A percentile compares a stretch with the other conserved stretches of the same genome.
Conservation (phyloP, 2,888 invertebrate genomes). For the Drosophila kanekoi region DNA sequence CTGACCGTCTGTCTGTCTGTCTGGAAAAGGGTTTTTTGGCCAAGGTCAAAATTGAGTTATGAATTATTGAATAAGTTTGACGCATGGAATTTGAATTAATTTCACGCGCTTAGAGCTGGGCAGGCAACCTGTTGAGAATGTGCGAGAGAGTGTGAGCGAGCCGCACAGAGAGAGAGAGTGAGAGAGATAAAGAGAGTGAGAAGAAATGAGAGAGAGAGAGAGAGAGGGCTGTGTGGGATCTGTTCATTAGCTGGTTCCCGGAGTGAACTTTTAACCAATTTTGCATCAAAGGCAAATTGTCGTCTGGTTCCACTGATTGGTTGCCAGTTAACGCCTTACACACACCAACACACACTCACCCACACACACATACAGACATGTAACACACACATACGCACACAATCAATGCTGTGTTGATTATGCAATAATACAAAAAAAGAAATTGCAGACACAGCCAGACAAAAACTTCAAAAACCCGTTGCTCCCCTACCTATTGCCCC, state of each 20-base stretch:
- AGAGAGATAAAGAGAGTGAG: neutral
- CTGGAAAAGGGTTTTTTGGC: constrained; percentile 48
- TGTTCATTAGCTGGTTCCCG: constrained; percentile 48
- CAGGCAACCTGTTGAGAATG: constrained; percentile 30
- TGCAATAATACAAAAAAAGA: constrained; percentile 50
- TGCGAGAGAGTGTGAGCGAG: neutral
- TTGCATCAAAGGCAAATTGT: constrained; percentile 22
- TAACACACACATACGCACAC: constrained; percentile 17
- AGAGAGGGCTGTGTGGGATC: constrained; percentile 4
- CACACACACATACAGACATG: constrained; percentile 7
- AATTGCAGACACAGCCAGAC: constrained; percentile 45
- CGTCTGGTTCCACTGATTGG: constrained; percentile 51
- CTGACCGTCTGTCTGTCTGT: neutral
- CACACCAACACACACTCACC: constrained; percentile 8
- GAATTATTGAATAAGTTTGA: constrained; percentile 72
- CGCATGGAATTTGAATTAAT: constrained; percentile 61
- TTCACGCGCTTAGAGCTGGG: constrained; percentile 11
- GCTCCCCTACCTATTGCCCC: neutral
- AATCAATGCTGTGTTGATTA: constrained; percentile 66
- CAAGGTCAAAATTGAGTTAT: constrained; percentile 71
- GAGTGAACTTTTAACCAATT: neutral
- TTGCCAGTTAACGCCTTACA: constrained; percentile 43
- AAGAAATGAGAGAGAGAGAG: neutral
- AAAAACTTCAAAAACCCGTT: constrained; percentile 45
- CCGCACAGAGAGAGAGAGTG: neutral